These are phyloP conservation scores for Oceanites oceanicus DNA, from an alignment of 2,113 vertebrate genomes.

Conservation along the genomic window DNA sequence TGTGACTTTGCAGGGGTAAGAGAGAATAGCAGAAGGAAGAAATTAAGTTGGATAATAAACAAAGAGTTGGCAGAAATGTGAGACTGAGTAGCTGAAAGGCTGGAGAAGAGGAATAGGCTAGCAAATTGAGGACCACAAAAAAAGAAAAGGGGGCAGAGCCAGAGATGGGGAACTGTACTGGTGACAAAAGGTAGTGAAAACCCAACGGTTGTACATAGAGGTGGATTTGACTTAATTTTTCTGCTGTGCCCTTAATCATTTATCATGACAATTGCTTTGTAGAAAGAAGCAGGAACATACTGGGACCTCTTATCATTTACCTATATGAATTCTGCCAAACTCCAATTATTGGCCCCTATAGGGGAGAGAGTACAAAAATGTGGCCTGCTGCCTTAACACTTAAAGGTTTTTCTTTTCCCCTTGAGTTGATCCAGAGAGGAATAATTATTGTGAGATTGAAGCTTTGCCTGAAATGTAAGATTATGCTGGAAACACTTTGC, in stretches of 20 bases:
- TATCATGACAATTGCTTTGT: background rate
- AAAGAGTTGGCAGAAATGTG: background rate
- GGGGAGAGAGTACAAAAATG: background rate
- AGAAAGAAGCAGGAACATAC: background rate
- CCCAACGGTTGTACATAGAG: background rate
- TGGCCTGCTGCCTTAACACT: background rate
- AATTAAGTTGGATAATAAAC: background rate
- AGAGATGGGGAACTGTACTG: background rate
- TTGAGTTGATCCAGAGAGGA: background rate
- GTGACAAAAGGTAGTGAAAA: background rate
- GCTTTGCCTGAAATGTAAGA: background rate
- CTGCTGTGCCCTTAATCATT: background rate
- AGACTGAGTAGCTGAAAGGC: background rate
- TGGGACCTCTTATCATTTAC: background rate
- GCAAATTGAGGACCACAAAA: background rate
- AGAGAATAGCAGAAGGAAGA: background rate
- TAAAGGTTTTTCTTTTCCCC: rapidly evolving
- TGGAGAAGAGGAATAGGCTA: background rate
- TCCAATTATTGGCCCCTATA: background rate
- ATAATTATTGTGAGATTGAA: background rate
- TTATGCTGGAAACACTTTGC: background rate
- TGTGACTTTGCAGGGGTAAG: rapidly evolving
- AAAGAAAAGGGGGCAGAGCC: background rate
- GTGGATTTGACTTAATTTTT: background rate
- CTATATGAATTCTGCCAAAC: background rate